Base-by-base conservation (phyloP, 2,888 invertebrate species). In the Neoascia interrupta region DNA sequence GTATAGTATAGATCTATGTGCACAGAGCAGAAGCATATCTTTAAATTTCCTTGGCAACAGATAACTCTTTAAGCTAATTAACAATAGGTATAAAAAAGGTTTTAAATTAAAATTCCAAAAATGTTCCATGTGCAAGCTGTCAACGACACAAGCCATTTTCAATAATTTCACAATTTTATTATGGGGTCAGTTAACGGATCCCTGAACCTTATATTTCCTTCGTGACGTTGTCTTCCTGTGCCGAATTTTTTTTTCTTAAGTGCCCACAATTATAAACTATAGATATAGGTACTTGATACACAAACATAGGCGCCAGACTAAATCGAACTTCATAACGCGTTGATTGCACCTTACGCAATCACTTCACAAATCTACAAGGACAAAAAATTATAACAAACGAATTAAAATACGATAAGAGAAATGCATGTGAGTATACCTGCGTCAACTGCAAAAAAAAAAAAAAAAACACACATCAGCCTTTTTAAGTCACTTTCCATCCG, bases 151-250 rank as follows among this genome's bases (percentile, higher is more conserved):
- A 47, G 70, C 61, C 66, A 61, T 23, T 49, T 10, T 47, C 34
- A 66, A 61, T 79, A 45, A 66, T 18, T 79, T 45, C 6, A 6
- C 13, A 23, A 43, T 79, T 79, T 73, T 73, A 79, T 68, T 51
- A 37, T 73, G 68, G 56, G 43, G 61, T 73, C 72, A 21, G 36
- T 45, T 41, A 63, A 51, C 54, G 39, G 47, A n/a, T 26, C 23
- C 18, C 18, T 26, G n/a, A 15, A 58, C 23, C 11, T 34, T 26
- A 23, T 1, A 11, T 10, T 31, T 34, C 23, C 18, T 39, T 11
- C 45, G 34, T 21, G 18, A 15, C 28, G 39, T 41, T 63, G 11
- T 19, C 10, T n/a, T 54, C 16, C 49, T 75, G n/a, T n/a, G n/a
- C 8, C n/a, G 2, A 39, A 53, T 61, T 37, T 43, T 61, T 41